Base-by-base conservation (phyloP, 2,888 invertebrate genomes). In the Cyrtodaria siliqua region DNA sequence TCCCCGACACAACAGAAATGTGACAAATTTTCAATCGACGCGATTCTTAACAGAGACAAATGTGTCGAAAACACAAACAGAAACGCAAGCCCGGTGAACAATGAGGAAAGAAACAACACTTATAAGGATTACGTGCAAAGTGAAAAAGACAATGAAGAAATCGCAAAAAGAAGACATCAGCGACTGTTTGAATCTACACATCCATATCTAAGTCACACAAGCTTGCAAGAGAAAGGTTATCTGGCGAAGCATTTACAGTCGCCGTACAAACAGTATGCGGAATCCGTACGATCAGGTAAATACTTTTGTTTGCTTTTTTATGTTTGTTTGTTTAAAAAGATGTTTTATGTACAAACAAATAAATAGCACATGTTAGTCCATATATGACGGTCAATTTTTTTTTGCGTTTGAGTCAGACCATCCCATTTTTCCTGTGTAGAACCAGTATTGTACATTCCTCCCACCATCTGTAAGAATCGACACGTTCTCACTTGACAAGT, bases 11-110 rank as follows among this genome's bases (percentile, higher is more conserved):
- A 52, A 12, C 62, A 57, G n/a, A 85, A 84, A 61, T 69, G 77
- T 20, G 79, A 84, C 42, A 84, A 87, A n/a, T 89, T 89, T 71
- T 87, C 88, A 8, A 89, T 89, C 27, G 89, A 89, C 71, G 87
- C 87, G 18, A 89, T 89, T 68, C 70, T 89, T 26, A 85, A 82
- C 53, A 79, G 81, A 24, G 86, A 86, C 62, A 72, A 68, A 64
- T 64, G 72, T 20, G 73, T 61, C 16, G 67, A 71, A 14, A 66
- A 50, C 16, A 18, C 67, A 3, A 67, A 57, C 63, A 18, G 62
- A 3, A 67, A 57, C 63, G 16, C n/a, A 63, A 62, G 55, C 20
- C 44, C 27, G 49, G 47, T 33, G 20, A 66, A 50, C 38, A 33
- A 33, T 33, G 33, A 33, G 4, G 61, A 64, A n/a, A 72, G 55